phyloP scores from a whole-genome alignment of 92 coral and sea anemone genomes.

The Bergia puertoricense region DNA sequence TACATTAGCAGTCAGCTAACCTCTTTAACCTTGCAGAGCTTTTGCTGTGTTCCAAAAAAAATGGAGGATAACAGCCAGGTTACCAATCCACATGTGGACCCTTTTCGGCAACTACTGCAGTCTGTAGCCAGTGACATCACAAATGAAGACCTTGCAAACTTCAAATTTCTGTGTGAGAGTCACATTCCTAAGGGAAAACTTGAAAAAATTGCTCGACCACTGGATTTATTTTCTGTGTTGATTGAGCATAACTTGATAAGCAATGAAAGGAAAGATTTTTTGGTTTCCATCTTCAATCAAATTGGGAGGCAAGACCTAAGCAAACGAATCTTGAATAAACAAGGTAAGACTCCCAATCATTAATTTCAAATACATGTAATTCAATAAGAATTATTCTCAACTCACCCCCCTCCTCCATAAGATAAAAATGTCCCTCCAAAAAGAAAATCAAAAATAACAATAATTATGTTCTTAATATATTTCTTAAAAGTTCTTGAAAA shows the following conservation, averaged over 20 bases:
- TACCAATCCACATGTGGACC: slow-evolving; percentile 25
- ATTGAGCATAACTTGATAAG: slow-evolving; percentile 34
- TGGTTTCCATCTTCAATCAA: slow-evolving; percentile 17
- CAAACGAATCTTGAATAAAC: not conserved
- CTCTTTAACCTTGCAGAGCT: not conserved
- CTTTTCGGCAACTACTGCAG: slow-evolving; percentile 32
- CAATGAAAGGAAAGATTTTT: not conserved
- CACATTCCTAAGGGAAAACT: slow-evolving; percentile 41
- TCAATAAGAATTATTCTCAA: not conserved
- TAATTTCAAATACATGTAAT: not conserved
- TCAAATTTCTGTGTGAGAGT: slow-evolving; percentile 36
- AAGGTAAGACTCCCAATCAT: not conserved
- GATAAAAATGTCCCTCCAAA: too few relatives aligned
- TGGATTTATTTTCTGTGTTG: slow-evolving; percentile 33
- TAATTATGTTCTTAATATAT: too few relatives aligned
- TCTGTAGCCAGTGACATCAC: slow-evolving; percentile 34
- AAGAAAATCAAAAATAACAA: too few relatives aligned
- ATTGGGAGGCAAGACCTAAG: slow-evolving; percentile 39
- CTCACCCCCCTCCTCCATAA: too few relatives aligned
- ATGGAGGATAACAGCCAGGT: not conserved
- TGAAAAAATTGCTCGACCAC: slow-evolving; percentile 19
- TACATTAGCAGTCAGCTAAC: not conserved
- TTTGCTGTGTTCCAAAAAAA: not conserved
- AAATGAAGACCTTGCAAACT: slow-evolving; percentile 18
- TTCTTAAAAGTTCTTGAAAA: too few relatives aligned